These are phyloP conservation scores for Eledone cirrhosa DNA, from an alignment of 2,888 invertebrate genomes.

Conservation along the genomic window DNA sequence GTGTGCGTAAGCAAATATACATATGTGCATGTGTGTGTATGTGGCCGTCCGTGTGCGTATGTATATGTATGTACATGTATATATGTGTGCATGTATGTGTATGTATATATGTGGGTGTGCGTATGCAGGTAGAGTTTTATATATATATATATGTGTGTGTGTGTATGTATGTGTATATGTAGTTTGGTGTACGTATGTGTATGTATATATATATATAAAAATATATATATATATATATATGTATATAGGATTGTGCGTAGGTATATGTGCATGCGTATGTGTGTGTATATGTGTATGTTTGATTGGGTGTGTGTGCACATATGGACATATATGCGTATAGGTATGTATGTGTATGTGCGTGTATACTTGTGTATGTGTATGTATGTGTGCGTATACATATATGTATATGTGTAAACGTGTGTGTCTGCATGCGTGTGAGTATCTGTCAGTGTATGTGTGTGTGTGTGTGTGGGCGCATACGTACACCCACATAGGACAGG, in stretches of 20 bases:
- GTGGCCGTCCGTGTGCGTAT: no score
- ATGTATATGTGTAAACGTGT: background rate
- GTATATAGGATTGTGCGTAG: background rate
- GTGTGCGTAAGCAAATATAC: background rate
- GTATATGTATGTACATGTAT: background rate
- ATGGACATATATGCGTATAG: background rate
- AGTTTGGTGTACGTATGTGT: background rate
- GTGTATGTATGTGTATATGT: background rate
- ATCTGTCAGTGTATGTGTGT: background rate
- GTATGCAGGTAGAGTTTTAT: background rate
- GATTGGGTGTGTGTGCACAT: background rate
- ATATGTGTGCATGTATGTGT: background rate
- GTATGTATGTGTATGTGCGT: background rate
- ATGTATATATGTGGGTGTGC: background rate
- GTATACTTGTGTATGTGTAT: background rate
- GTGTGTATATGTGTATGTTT: background rate
- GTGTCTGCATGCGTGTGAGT: background rate
- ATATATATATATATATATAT: background rate
- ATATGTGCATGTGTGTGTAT: background rate
- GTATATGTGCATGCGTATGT: no score
- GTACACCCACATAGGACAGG: no score
- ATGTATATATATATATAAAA: background rate
- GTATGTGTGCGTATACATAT: background rate
- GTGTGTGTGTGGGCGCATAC: background rate
- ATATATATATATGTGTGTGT: no score